Percentiles rank a stretch among this genome's conserved stretches.
These are phyloP conservation scores for Trichonephila clavipes DNA, from an alignment of 1,140 invertebrate genomes.

Conservation along the genomic window DNA sequence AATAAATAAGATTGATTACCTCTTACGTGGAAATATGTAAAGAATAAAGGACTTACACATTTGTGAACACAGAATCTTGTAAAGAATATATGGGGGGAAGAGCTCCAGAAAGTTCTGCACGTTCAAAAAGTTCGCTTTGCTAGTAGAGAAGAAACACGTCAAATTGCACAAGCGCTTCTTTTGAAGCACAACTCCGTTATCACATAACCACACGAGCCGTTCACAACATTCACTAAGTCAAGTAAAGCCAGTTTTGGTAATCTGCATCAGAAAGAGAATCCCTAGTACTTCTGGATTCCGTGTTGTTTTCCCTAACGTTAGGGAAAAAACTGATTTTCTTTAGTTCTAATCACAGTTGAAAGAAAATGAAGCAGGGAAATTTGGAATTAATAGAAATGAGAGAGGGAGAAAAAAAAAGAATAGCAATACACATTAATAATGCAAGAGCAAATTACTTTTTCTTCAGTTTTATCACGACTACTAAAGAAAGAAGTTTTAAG, in stretches of 20 bases:
- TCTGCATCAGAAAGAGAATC: not conserved
- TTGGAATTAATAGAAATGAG: not conserved
- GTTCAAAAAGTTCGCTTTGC: not conserved
- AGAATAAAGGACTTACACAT: slow-evolving; percentile 1
- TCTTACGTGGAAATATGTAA: too few relatives aligned
- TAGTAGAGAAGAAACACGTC: not conserved
- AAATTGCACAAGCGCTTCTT: not conserved
- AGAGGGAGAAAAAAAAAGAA: too few relatives aligned
- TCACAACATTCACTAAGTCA: not conserved
- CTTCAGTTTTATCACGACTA: too few relatives aligned
- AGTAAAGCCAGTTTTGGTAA: slow-evolving; percentile 34
- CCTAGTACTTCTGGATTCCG: slow-evolving; percentile 38
- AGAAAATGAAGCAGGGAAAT: not conserved
- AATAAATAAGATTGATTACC: too few relatives aligned
- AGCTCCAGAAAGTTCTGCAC: too few relatives aligned
- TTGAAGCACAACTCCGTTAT: not conserved
- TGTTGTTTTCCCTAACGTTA: not conserved
- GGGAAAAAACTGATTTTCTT: not conserved
- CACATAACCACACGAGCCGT: slow-evolving; percentile 3
- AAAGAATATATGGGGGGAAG: not conserved
- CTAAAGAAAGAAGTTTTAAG: too few relatives aligned
- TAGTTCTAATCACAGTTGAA: not conserved
- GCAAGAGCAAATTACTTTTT: too few relatives aligned
- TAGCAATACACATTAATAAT: too few relatives aligned
- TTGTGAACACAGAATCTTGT: not conserved